These are phyloP conservation scores for Arrhopalites spinosus DNA, from an alignment of 2,888 invertebrate species.

Conservation along the genomic window DNA sequence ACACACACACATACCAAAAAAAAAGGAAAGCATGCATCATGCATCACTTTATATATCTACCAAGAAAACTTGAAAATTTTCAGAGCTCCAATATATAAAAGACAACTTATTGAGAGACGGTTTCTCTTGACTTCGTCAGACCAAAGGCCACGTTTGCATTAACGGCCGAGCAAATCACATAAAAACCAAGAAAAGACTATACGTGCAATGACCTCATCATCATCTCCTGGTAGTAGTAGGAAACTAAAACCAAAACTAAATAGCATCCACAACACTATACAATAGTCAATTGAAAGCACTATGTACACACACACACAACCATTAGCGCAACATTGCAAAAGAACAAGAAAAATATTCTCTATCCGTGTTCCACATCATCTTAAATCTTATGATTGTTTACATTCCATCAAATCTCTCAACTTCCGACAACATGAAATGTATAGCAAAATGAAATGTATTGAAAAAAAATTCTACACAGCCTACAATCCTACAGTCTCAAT, in stretches of 20 bases:
- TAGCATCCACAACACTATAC: background rate
- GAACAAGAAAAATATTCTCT: background rate
- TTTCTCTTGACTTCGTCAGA: conserved; percentile 29
- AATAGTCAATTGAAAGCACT: background rate
- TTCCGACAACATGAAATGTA: background rate
- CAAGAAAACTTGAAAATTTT: conserved; percentile 22
- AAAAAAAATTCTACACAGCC: background rate
- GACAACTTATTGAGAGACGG: conserved; percentile 29
- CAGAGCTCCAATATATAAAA: conserved; percentile 23
- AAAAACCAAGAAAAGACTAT: conserved; percentile 36
- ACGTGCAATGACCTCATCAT: conserved; percentile 32
- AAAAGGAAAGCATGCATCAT: conserved; percentile 23
- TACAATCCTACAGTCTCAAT: too few species aligned
- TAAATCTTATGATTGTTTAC: conserved; percentile 12
- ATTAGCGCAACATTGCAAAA: background rate
- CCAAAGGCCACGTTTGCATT: conserved; percentile 34
- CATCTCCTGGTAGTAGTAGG: conserved; percentile 17
- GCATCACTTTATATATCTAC: too few species aligned
- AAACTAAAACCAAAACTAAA: conserved; percentile 13
- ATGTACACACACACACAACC: too few species aligned
- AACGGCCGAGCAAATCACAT: conserved; percentile 36
- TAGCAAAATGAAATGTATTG: too few species aligned
- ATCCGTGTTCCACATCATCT: conserved; percentile 19
- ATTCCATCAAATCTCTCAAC: conserved; percentile 3
- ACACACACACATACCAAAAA: conserved; percentile 11